phyloP scores from a whole-genome alignment of 2,113 vertebrate species.

The Apteryx owenii region DNA sequence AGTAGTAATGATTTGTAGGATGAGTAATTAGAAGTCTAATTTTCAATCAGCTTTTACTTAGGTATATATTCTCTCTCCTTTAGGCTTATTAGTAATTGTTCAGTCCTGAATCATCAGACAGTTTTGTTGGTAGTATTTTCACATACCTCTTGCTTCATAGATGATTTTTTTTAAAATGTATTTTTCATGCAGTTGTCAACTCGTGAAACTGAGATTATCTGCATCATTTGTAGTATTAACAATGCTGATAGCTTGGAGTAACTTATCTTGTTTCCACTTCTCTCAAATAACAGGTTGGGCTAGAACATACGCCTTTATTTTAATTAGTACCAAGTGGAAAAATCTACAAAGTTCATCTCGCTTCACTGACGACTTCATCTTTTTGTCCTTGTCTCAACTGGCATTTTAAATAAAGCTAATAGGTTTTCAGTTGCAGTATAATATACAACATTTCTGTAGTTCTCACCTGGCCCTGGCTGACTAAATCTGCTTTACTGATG shows the following conservation, averaged over 20 bases:
- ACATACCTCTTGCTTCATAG: background rate
- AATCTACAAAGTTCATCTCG: background rate
- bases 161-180: background rate
- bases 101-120: background rate
- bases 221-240: background rate
- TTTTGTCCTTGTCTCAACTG: background rate
- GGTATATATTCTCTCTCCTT: background rate
- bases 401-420: background rate
- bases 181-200: background rate
- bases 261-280: background rate
- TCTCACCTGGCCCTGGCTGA: background rate
- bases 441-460: background rate
- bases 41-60: background rate
- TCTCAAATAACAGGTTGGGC: background rate
- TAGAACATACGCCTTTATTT: background rate
- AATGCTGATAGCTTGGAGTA: background rate
- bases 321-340: background rate
- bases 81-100: background rate
- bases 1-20: background rate
- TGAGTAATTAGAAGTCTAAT: background rate
- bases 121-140: background rate
- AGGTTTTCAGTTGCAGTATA: background rate
- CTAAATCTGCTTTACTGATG: background rate
- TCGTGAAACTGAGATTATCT: background rate
- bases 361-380: background rate